Percentiles rank a stretch among this genome's conserved stretches.
Conservation (phyloP, 2,113 vertebrate species). For the Pteruthius melanotis region DNA sequence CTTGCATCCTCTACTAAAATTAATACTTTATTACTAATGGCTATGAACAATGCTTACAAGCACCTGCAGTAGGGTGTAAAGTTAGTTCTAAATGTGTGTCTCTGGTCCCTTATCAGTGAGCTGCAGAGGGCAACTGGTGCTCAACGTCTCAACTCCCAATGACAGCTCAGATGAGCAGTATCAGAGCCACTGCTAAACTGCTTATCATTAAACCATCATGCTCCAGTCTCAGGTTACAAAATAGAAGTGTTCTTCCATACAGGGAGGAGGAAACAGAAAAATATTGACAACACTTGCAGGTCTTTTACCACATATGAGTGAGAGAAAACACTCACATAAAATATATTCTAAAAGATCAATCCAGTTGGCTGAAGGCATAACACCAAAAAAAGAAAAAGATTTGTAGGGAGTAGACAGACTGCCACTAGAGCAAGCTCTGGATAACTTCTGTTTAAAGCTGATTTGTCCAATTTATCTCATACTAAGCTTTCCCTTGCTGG, state of each 20-base stretch:
- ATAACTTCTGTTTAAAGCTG: not conserved
- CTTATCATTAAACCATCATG: not conserved
- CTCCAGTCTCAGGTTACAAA: not conserved
- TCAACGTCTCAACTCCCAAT: not conserved
- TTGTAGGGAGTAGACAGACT: not conserved
- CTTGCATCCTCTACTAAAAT: not conserved
- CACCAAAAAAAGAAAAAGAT: not conserved
- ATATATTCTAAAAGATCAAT: not conserved
- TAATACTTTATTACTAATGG: not conserved
- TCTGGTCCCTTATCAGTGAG: constrained; percentile 6
- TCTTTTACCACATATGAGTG: not conserved
- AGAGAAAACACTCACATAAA: not conserved
- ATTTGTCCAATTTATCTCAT: not conserved
- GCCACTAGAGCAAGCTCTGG: not conserved
- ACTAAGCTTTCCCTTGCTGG: not conserved
- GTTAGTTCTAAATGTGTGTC: not conserved
- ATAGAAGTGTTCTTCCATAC: not conserved
- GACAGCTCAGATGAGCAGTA: not conserved
- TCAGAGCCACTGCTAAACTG: not conserved
- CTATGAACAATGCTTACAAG: not conserved
- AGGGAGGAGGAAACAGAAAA: not conserved
- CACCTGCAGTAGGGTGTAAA: not conserved
- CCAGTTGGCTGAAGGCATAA: not conserved
- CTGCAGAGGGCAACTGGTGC: not conserved
- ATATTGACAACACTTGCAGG: not conserved